These are phyloP conservation scores for Esox niger DNA, from an alignment of 2,113 vertebrate species.

Conservation along the genomic window DNA sequence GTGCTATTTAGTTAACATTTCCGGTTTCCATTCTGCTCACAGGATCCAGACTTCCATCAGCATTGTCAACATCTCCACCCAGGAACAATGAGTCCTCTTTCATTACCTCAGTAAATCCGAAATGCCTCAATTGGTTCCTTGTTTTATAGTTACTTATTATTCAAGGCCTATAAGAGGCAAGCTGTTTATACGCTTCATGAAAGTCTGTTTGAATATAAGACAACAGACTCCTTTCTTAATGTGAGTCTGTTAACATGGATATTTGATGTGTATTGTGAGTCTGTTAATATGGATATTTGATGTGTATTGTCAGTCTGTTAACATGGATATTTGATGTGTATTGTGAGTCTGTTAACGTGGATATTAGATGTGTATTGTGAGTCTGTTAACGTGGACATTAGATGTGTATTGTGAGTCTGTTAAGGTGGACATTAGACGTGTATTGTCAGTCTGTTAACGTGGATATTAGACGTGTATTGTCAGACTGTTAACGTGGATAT, in stretches of 20 bases:
- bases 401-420: no score
- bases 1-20: no score
- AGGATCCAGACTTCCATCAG: background rate
- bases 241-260: background rate
- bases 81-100: background rate
- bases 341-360: background rate
- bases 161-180: background rate
- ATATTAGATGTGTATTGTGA: background rate
- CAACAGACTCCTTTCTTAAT: background rate
- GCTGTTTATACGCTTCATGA: background rate
- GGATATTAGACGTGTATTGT: background rate
- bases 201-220: background rate
- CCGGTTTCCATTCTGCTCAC: no score
- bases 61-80: constrained; percentile 16
- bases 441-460: no score
- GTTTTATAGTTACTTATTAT: background rate
- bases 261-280: background rate
- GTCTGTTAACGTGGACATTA: no score
- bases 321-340: background rate
- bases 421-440: background rate
- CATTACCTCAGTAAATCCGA: no score
- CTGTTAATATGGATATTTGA: background rate
- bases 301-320: background rate
- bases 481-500: no score
- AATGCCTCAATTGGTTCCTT: background rate